phyloP scores from a whole-genome alignment of 2,113 vertebrate species.

The Proterorhinus semilunaris region DNA sequence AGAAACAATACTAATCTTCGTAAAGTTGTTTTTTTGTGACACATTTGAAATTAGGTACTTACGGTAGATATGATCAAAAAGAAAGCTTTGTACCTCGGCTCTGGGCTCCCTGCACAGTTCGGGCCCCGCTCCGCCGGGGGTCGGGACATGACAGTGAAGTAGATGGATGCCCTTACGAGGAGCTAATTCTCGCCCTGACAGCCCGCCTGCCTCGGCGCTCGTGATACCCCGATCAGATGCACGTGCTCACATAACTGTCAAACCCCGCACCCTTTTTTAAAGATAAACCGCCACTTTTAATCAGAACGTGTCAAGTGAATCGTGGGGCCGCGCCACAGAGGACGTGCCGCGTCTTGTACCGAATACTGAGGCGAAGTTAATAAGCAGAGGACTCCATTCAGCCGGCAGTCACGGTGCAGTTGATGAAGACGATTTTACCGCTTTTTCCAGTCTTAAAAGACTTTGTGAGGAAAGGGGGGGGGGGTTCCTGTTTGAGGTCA shows the following conservation, averaged over 20 bases:
- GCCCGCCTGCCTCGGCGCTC: constrained; percentile 37
- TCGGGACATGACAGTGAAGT: constrained; percentile 67
- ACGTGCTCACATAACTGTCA: constrained; percentile 39
- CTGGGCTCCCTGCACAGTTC: background rate
- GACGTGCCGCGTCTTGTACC: constrained; percentile 6
- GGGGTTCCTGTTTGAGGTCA: no score
- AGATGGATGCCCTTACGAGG: constrained; percentile 64
- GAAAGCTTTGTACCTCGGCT: no score
- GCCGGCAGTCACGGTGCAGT: no score
- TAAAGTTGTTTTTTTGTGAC: no score
- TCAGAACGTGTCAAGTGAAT: constrained; percentile 33
- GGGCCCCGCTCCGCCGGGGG: constrained; percentile 36
- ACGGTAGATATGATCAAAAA: no score
- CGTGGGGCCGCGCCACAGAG: constrained; percentile 25
- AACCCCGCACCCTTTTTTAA: constrained; percentile 39
- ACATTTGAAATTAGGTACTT: no score
- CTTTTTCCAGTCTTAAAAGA: no score
- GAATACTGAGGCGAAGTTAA: background rate
- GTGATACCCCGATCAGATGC: constrained; percentile 57
- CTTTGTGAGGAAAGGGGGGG: no score
- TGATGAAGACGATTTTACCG: no score
- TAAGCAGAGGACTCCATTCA: background rate
- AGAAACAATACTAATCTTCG: no score
- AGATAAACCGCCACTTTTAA: constrained; percentile 54
- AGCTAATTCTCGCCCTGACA: constrained; percentile 65